Percentiles rank a stretch among this genome's conserved stretches.
These are phyloP conservation scores for Cervus canadensis DNA, from an alignment of 2,113 vertebrate species.

Conservation along the genomic window DNA sequence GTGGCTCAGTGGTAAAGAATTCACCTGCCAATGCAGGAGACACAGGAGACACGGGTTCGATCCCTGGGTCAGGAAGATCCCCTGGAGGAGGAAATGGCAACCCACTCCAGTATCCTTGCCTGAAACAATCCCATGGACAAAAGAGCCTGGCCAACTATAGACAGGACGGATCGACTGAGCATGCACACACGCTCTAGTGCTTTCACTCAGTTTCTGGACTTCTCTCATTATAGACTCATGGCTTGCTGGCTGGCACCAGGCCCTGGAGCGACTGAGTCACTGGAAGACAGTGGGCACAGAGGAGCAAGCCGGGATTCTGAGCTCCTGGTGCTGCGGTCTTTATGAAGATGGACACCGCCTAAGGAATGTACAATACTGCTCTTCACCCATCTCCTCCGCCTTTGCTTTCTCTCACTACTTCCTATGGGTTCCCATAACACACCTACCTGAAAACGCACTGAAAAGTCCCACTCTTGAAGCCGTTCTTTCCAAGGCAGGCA, in stretches of 20 bases:
- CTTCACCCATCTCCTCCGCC: background rate
- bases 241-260: background rate
- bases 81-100: background rate
- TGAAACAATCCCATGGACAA: background rate
- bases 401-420: background rate
- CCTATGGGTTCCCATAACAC: background rate
- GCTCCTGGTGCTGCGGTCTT: background rate
- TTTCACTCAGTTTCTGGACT: background rate
- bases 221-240: background rate
- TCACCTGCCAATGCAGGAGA: background rate
- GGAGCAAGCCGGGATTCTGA: background rate
- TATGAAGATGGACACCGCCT: background rate
- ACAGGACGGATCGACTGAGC: background rate
- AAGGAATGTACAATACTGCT: rapidly evolving
- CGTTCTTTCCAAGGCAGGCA: background rate
- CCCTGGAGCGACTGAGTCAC: background rate
- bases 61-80: background rate
- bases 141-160: background rate
- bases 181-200: background rate
- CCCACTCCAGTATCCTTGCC: background rate
- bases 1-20: background rate
- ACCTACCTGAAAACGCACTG: background rate
- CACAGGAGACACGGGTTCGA: background rate
- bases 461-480: background rate
- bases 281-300: background rate